These are phyloP conservation scores for Hydra vulgaris DNA, from an alignment of 30 jellyfish, hydroid and myxozoan genomes.

Conservation along the genomic window DNA sequence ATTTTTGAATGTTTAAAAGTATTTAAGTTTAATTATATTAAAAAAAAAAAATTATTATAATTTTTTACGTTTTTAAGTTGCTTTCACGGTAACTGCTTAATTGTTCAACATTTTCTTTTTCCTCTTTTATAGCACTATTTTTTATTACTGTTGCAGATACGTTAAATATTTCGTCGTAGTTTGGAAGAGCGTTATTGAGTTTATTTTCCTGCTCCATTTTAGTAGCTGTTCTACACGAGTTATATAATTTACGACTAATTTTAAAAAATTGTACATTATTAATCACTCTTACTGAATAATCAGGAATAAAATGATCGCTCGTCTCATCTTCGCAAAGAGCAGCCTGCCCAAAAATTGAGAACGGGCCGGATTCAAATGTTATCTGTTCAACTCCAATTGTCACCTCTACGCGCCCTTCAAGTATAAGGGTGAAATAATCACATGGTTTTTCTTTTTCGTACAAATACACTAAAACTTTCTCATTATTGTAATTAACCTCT, in stretches of 20 bases:
- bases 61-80: no score
- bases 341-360: constrained; percentile 78
- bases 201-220: constrained; percentile 78
- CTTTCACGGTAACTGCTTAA: no score
- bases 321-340: constrained; percentile 55
- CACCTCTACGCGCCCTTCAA: constrained; percentile 98
- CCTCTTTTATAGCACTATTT: no score
- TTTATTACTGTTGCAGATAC: neutral
- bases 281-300: constrained; percentile 68
- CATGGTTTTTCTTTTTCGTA: constrained; percentile 56
- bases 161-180: neutral
- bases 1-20: no score
- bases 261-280: constrained; percentile 61
- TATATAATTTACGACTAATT: constrained; percentile 70
- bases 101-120: no score
- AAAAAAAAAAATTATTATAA: no score
- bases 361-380: constrained; percentile 86
- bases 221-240: constrained; percentile 85
- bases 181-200: neutral
- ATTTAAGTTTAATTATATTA: no score
- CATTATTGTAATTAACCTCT: constrained; percentile 33
- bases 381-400: constrained; percentile 79
- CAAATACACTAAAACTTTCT: constrained; percentile 40
- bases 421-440: constrained; percentile 71
- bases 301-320: constrained; percentile 75